A percentile compares a stretch with the other conserved stretches of the same genome.
phyloP scores from a whole-genome alignment of 2,113 vertebrate genomes.

The Xyrauchen texanus region DNA sequence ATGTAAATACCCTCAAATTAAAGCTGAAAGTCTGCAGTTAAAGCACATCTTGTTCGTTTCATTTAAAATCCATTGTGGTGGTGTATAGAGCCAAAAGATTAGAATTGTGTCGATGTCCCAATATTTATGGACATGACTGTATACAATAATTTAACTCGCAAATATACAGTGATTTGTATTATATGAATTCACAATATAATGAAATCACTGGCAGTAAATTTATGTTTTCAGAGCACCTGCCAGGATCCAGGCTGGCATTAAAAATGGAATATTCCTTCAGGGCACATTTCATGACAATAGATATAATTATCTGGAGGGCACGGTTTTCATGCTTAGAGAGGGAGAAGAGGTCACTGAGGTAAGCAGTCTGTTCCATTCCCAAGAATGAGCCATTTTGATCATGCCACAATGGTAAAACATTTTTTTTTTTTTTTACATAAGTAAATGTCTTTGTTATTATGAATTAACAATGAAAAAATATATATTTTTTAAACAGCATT shows the following conservation, averaged over 20 bases:
- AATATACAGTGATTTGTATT: background rate
- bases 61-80: too few species aligned
- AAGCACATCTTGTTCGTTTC: too few species aligned
- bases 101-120: too few species aligned
- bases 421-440: too few species aligned
- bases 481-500: too few species aligned
- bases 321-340: constrained; percentile 90
- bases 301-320: constrained; percentile 96
- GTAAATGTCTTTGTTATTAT: too few species aligned
- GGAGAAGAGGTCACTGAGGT: constrained; percentile 85
- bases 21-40: too few species aligned
- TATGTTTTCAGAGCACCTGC: constrained; percentile 92
- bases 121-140: too few species aligned
- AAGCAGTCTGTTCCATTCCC: background rate
- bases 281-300: constrained; percentile 91
- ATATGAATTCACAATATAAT: constrained; percentile 72
- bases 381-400: background rate
- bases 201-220: constrained; percentile 85
- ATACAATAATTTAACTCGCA: too few species aligned
- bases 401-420: background rate
- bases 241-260: constrained; percentile 91
- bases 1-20: too few species aligned
- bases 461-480: too few species aligned
- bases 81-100: too few species aligned
- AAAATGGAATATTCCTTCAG: constrained; percentile 86